Percentiles rank a stretch among this genome's conserved stretches.
Conservation (phyloP, 2,888 invertebrate species). For the Muschampia plurimacula region DNA sequence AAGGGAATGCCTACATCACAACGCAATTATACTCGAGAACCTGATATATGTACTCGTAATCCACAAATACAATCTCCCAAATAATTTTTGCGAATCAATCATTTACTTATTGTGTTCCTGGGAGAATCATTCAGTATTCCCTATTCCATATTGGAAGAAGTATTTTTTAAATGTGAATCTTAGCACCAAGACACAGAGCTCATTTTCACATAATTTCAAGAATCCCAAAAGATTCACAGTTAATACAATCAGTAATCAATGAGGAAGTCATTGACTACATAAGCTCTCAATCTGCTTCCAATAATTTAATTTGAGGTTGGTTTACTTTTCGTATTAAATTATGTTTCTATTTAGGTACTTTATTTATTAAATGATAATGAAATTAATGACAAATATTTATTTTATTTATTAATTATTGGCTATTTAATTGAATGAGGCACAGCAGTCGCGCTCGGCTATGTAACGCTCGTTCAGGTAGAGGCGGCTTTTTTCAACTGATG, state of each 20-base stretch:
- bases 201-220: neutral
- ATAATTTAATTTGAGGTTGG: slow-evolving; percentile 20
- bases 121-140: neutral
- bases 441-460: too few species aligned
- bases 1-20: neutral
- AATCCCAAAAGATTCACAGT: slow-evolving; percentile 12
- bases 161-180: neutral
- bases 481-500: too few species aligned
- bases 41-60: neutral
- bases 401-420: too few species aligned
- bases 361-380: too few species aligned
- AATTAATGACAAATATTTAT: too few species aligned
- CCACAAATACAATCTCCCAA: slow-evolving; percentile 9
- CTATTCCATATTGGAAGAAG: neutral
- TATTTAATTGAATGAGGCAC: too few species aligned
- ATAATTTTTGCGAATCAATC: slow-evolving; percentile 20
- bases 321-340: too few species aligned
- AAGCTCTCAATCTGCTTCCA: slow-evolving; percentile 14
- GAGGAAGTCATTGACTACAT: slow-evolving; percentile 19
- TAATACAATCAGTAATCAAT: slow-evolving; percentile 30
- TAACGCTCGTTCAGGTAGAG: too few species aligned
- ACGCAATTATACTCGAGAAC: neutral
- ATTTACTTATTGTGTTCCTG: slow-evolving; percentile 15
- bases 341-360: too few species aligned
- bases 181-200: neutral